These are phyloP conservation scores for Drosophila kikkawai DNA, from an alignment of 1,140 invertebrate genomes.

Conservation along the genomic window DNA sequence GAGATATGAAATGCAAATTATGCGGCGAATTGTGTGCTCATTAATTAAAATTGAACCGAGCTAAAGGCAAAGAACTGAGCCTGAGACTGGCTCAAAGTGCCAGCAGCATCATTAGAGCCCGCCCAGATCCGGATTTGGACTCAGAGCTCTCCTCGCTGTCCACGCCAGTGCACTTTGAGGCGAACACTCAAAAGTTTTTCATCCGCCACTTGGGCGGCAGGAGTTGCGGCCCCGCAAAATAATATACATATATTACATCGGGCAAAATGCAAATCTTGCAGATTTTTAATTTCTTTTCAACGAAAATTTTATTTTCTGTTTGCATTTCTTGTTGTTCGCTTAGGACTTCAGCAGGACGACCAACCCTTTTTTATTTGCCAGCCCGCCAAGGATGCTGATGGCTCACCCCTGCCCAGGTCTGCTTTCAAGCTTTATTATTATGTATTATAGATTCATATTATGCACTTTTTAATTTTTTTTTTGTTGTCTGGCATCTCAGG, in stretches of 20 bases:
- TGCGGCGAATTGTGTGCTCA: constrained; percentile 79
- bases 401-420: constrained; percentile 14
- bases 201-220: constrained; percentile 1
- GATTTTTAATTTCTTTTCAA: constrained; percentile 84
- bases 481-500: constrained; percentile 64
- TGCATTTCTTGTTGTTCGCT: constrained; percentile 75
- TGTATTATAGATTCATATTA: constrained; percentile 83
- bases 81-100: constrained; percentile 33
- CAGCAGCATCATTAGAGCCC: constrained; percentile 58
- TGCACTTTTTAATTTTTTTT: constrained; percentile 80
- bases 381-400: constrained; percentile 48
- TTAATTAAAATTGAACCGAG: constrained; percentile 82
- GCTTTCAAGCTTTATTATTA: constrained; percentile 78
- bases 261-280: constrained; percentile 81
- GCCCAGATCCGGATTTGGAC: constrained; percentile 1
- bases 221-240: constrained; percentile 28
- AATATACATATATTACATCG: constrained; percentile 64
- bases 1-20: constrained; percentile 72
- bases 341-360: constrained; percentile 40
- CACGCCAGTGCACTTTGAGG: constrained; percentile 78
- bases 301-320: constrained; percentile 84
- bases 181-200: constrained; percentile 76
- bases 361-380: constrained; percentile 75
- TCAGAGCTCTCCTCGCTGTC: constrained; percentile 50
- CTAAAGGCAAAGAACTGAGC: constrained; percentile 33